Evolutionary conservation across 2,888 invertebrate species (phyloP).

Genomic region (Megalurothrips usitatus): DNA sequence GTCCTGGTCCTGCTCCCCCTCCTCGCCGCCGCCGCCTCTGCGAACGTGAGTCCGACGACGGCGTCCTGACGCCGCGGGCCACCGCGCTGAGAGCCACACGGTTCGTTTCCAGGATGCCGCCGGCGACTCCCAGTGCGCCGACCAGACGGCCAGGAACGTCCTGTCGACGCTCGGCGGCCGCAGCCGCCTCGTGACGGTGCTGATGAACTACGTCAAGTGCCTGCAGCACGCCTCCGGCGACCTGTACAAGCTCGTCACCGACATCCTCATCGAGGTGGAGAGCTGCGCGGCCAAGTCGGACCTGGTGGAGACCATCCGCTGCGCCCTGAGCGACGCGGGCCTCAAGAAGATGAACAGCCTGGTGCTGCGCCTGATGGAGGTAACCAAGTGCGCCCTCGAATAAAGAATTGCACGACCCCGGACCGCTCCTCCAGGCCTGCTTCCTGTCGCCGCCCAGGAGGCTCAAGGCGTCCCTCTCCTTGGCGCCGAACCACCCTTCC

Average conservation of each 20-base stretch:
- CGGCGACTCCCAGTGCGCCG: not conserved
- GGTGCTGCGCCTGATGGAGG: not conserved
- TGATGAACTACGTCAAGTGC: slow-evolving; percentile 7
- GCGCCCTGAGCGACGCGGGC: not conserved
- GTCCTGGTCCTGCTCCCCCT: not conserved
- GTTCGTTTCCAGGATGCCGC: not conserved
- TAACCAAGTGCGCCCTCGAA: not conserved
- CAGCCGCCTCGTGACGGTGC: not conserved
- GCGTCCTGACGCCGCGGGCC: too few species aligned
- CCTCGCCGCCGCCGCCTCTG: not conserved
- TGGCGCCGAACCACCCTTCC: too few species aligned
- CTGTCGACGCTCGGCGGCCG: not conserved
- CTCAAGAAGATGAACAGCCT: not conserved
- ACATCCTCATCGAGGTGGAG: not conserved
- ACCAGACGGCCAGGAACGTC: not conserved
- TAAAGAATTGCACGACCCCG: too few species aligned
- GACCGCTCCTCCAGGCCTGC: too few species aligned
- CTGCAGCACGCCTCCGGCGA: not conserved
- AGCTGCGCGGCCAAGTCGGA: not conserved
- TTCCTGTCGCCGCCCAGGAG: too few species aligned
- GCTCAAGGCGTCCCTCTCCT: too few species aligned
- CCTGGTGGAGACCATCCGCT: not conserved
- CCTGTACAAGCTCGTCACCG: not conserved
- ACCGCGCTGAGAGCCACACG: too few species aligned
- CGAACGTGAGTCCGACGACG: not conserved